Conservation (phyloP, 2,797 vertebrate genomes). For the Myiothlypis chrysogaster region DNA sequence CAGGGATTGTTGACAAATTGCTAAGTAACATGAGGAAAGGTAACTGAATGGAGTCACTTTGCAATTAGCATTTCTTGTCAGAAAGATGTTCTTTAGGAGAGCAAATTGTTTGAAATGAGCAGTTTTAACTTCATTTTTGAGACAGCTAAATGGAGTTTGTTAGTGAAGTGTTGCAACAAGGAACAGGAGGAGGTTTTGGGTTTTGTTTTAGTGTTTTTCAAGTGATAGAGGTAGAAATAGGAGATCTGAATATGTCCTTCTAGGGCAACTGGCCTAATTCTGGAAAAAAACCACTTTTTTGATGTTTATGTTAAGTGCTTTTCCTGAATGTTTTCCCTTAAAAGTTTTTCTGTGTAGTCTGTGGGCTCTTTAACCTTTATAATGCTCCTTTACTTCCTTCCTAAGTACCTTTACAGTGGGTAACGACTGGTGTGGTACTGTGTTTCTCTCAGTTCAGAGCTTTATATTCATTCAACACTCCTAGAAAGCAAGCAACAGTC, state of each 20-base stretch:
- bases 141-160: background rate
- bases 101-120: background rate
- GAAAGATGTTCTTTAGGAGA: background rate
- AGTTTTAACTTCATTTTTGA: background rate
- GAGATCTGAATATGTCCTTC: background rate
- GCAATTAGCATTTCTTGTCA: background rate
- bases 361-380: background rate
- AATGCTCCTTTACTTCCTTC: background rate
- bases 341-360: background rate
- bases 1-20: background rate
- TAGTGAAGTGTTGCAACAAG: background rate
- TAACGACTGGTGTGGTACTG: background rate
- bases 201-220: background rate
- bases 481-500: background rate
- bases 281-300: accelerated
- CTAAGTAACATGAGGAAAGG: background rate
- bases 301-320: background rate
- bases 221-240: background rate
- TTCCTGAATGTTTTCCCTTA: background rate
- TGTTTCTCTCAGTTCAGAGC: background rate
- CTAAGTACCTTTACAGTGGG: background rate
- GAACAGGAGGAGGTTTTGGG: background rate
- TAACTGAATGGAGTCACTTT: background rate
- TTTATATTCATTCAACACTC: background rate
- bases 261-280: background rate